Evolutionary conservation across 2,888 invertebrate species (phyloP).

Genomic region (Ernsta delagoae): DNA sequence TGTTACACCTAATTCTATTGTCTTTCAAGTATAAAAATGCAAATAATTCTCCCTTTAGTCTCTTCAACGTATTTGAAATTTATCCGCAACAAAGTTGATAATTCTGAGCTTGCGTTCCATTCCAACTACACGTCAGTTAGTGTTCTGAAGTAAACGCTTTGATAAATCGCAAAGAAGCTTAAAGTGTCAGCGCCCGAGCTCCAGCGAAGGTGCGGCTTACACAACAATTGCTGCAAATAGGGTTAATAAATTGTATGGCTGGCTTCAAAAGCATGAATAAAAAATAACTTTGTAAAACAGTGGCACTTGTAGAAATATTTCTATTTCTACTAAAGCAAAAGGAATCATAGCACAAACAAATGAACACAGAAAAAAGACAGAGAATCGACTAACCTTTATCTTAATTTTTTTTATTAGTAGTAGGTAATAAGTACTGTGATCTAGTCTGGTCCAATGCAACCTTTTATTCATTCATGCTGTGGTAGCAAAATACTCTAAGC

Average conservation of each 20-base stretch:
- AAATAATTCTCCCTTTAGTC: not conserved
- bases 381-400: no score
- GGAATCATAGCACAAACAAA: no score
- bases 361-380: no score
- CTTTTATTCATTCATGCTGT: no score
- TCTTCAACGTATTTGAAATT: constrained; percentile 6
- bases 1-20: no score
- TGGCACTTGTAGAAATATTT: not conserved
- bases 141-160: constrained; percentile 25
- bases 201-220: constrained; percentile 18
- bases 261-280: not conserved
- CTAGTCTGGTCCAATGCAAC: no score
- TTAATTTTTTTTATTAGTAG: no score
- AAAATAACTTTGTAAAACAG: not conserved
- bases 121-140: constrained; percentile 19
- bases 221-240: constrained; percentile 23
- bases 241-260: constrained; percentile 1
- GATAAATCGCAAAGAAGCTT: constrained; percentile 35
- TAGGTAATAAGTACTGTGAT: no score
- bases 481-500: no score
- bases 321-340: no score
- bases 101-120: constrained; percentile 10
- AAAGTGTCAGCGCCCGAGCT: constrained; percentile 32
- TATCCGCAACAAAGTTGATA: constrained; percentile 16
- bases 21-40: not conserved